Evolutionary conservation across 2,888 invertebrate genomes (phyloP).

Genomic region (Trichogramma dendrolimi): DNA sequence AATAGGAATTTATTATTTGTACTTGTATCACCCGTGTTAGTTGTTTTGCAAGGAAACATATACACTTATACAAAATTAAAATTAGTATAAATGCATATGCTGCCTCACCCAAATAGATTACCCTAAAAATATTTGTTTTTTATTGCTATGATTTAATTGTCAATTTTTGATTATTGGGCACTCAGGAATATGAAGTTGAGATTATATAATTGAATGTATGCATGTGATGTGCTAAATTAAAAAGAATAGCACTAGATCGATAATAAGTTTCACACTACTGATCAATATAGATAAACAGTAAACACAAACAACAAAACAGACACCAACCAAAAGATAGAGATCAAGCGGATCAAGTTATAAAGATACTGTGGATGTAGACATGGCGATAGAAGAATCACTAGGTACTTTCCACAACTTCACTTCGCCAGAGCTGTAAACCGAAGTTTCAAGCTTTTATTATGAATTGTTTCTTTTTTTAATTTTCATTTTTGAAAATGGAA

Average conservation of each 20-base stretch:
- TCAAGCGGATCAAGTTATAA: constrained; percentile 47
- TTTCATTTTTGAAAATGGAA: too few species aligned
- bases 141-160: too few species aligned
- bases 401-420: constrained; percentile 64
- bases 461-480: neutral
- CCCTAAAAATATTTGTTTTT: too few species aligned
- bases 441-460: constrained; percentile 42
- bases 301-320: constrained; percentile 29
- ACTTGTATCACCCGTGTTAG: too few species aligned
- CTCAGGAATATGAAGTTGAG: constrained; percentile 1
- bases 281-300: constrained; percentile 26
- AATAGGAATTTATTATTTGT: too few species aligned
- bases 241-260: constrained; percentile 24
- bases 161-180: constrained; percentile 3
- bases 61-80: too few species aligned
- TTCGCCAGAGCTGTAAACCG: constrained; percentile 67
- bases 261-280: constrained; percentile 26
- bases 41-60: too few species aligned
- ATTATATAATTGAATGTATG: constrained; percentile 7
- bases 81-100: too few species aligned
- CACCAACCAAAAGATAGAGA: constrained; percentile 33
- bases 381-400: constrained; percentile 51
- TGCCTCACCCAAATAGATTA: too few species aligned
- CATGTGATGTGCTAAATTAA: constrained; percentile 12
- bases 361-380: constrained; percentile 53